Conservation (phyloP, 2,113 vertebrate species). For the Dascyllus trimaculatus region DNA sequence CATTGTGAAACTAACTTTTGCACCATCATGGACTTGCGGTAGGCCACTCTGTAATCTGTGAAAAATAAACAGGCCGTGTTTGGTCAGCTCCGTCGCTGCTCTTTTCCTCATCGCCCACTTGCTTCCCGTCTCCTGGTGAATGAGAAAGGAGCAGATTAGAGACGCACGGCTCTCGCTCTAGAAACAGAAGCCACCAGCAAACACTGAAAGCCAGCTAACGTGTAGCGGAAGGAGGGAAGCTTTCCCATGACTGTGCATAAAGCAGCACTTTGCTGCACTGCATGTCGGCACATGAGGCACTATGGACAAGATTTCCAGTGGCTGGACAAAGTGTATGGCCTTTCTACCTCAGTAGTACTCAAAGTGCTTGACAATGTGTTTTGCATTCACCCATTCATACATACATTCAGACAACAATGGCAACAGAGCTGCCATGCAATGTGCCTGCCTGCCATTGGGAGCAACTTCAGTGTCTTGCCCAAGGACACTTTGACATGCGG, state of each 20-base stretch:
- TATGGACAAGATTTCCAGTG: neutral
- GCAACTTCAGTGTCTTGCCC: no score
- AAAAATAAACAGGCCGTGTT: slow-evolving; percentile 74
- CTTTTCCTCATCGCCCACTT: slow-evolving; percentile 42
- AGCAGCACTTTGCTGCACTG: slow-evolving; percentile 8
- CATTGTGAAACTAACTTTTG: slow-evolving; percentile 47
- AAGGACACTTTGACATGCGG: no score
- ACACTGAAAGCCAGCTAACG: slow-evolving; percentile 39
- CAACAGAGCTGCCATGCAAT: no score
- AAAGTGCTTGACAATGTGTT: no score
- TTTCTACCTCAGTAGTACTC: no score
- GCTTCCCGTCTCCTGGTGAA: slow-evolving; percentile 54
- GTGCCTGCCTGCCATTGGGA: no score
- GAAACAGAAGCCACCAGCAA: slow-evolving; percentile 51
- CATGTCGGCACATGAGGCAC: neutral
- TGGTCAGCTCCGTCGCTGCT: slow-evolving; percentile 59
- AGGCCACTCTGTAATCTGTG: slow-evolving; percentile 70
- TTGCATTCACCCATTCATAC: no score
- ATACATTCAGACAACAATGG: no score
- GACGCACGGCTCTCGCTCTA: slow-evolving; percentile 42
- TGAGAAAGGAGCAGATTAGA: slow-evolving; percentile 68
- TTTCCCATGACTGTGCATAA: slow-evolving; percentile 48
- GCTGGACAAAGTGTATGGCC: no score
- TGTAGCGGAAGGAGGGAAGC: slow-evolving; percentile 15
- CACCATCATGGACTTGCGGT: slow-evolving; percentile 45